Evolutionary conservation across 2,113 vertebrate genomes (phyloP).

Genomic region (Patagioenas fasciata): DNA sequence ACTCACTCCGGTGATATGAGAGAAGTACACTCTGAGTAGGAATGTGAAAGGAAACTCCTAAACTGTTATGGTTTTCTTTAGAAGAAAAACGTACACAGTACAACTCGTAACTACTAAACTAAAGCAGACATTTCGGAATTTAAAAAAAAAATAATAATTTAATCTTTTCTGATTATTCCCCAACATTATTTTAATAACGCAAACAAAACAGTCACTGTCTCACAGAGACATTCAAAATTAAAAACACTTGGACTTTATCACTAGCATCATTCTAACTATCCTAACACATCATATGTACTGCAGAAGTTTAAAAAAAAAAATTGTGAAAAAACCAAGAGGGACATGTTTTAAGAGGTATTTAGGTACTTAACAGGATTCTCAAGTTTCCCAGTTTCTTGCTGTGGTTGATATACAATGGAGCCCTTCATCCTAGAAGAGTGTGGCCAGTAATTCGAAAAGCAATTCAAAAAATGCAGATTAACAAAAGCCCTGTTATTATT

Average conservation of each 20-base stretch:
- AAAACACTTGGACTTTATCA: background rate
- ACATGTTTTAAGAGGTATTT: background rate
- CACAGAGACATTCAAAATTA: background rate
- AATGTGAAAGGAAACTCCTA: background rate
- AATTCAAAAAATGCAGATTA: background rate
- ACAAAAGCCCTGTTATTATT: background rate
- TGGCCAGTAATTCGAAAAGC: background rate
- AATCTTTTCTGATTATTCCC: background rate
- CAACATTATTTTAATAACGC: background rate
- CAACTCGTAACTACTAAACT: background rate
- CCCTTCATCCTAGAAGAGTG: background rate
- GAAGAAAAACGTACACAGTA: background rate
- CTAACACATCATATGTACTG: fast-evolving
- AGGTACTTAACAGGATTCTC: background rate
- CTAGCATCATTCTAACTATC: background rate
- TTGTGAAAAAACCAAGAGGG: background rate
- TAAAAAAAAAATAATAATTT: background rate
- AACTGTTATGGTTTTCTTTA: fast-evolving
- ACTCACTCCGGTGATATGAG: background rate
- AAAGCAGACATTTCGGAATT: background rate
- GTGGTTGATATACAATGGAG: background rate
- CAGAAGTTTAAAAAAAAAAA: background rate
- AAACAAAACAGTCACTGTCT: background rate
- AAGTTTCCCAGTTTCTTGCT: background rate
- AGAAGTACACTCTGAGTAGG: background rate